phyloP scores from a whole-genome alignment of 1,140 invertebrate species.

The Globodera ellingtonae region DNA sequence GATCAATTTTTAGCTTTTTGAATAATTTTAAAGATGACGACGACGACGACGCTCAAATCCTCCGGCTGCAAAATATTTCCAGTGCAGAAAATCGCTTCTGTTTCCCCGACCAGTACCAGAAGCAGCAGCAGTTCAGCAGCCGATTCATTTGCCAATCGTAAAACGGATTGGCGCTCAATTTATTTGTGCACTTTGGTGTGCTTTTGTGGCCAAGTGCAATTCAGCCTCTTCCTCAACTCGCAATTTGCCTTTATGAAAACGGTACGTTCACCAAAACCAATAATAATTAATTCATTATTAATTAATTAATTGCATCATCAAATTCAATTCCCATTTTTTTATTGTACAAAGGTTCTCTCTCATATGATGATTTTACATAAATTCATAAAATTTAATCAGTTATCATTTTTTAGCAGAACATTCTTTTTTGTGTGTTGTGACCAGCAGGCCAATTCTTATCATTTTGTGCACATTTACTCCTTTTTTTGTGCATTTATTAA shows the following conservation, averaged over 20 bases:
- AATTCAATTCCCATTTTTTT: not conserved
- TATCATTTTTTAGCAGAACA: too few relatives aligned
- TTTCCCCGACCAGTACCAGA: not conserved
- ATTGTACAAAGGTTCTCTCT: not conserved
- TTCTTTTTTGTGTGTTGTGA: too few relatives aligned
- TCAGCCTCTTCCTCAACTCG: slow-evolving; percentile 36
- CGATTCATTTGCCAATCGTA: slow-evolving; percentile 1
- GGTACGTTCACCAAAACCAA: slow-evolving; percentile 42
- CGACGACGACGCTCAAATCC: not conserved
- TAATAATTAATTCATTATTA: not conserved
- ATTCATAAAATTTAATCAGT: too few relatives aligned
- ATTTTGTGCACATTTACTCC: too few relatives aligned
- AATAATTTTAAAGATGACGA: not conserved
- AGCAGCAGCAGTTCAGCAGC: not conserved
- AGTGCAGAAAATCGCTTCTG: not conserved
- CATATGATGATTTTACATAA: not conserved
- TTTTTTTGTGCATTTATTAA: too few relatives aligned
- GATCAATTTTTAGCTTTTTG: not conserved
- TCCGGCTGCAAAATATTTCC: not conserved
- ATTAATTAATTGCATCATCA: not conserved
- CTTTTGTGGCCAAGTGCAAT: slow-evolving; percentile 38
- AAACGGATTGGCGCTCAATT: slow-evolving; percentile 41
- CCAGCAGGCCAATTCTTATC: not conserved
- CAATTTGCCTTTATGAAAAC: slow-evolving; percentile 66
- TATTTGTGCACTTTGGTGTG: slow-evolving; percentile 28